phyloP scores from a whole-genome alignment of 2,888 invertebrate genomes.

The Cosmorhoe ocellata region DNA sequence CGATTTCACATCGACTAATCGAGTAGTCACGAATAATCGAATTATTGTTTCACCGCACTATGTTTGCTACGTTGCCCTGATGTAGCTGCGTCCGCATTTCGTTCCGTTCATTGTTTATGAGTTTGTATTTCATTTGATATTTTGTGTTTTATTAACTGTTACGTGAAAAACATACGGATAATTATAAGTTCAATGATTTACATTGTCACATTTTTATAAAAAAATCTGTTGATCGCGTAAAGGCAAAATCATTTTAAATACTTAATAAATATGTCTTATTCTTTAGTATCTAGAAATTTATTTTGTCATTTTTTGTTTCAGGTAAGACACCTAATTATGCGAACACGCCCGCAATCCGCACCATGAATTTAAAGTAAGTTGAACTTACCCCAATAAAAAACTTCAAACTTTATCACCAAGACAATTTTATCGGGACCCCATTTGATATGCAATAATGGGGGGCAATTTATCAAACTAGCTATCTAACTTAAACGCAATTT shows the following conservation, averaged over 20 bases:
- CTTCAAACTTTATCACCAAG: constrained; percentile 50
- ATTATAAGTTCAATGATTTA: too few species aligned
- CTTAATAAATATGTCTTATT: too few species aligned
- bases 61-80: constrained; percentile 55
- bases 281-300: not conserved
- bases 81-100: constrained; percentile 62
- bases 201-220: constrained; percentile 1
- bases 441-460: constrained; percentile 79
- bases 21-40: constrained; percentile 26
- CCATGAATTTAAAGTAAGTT: constrained; percentile 47
- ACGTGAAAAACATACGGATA: constrained; percentile 10
- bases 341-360: constrained; percentile 25
- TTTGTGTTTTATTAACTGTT: constrained; percentile 21
- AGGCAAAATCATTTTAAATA: too few species aligned
- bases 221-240: too few species aligned
- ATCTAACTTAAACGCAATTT: constrained; percentile 81
- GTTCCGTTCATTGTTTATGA: constrained; percentile 55
- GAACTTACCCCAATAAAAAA: constrained; percentile 48
- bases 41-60: constrained; percentile 50
- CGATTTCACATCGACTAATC: constrained; percentile 14
- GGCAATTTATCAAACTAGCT: constrained; percentile 79
- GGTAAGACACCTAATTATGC: constrained; percentile 45
- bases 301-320: constrained; percentile 40
- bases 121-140: constrained; percentile 44
- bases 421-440: constrained; percentile 67